These are phyloP conservation scores for Glossophaga mutica DNA, from an alignment of 2,797 vertebrate species.

Conservation along the genomic window DNA sequence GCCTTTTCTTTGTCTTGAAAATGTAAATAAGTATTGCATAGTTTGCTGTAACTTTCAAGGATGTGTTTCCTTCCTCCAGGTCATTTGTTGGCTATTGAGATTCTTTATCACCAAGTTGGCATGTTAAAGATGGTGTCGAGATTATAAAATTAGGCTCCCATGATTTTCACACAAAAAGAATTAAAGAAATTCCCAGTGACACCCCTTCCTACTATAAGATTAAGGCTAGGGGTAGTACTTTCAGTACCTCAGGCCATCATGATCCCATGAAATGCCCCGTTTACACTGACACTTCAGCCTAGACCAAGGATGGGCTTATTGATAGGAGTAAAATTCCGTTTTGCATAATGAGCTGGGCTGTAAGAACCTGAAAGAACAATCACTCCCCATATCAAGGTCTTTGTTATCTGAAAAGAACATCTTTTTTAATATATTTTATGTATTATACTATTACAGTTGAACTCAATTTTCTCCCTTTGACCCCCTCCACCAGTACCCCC, in stretches of 20 bases:
- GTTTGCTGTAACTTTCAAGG: neutral
- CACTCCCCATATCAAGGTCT: neutral
- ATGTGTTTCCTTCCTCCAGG: neutral
- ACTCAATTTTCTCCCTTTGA: too few relatives aligned
- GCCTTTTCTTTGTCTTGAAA: neutral
- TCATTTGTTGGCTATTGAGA: neutral
- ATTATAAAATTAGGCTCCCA: neutral
- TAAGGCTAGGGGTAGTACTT: neutral
- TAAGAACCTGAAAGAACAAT: neutral
- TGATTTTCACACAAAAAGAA: neutral
- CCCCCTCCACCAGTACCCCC: too few relatives aligned
- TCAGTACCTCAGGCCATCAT: neutral
- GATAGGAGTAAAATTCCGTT: neutral
- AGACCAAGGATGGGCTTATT: neutral
- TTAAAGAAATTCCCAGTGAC: neutral
- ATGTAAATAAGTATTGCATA: neutral
- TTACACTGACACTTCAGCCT: neutral
- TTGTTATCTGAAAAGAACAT: constrained; percentile 17
- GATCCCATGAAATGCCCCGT: neutral
- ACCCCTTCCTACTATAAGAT: neutral
- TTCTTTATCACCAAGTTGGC: neutral
- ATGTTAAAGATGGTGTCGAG: neutral
- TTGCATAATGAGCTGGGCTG: neutral
- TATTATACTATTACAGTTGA: too few relatives aligned
- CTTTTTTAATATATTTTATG: neutral